Evolutionary conservation across 1,140 invertebrate species (phyloP).

Genomic region (Diabrotica undecimpunctata): DNA sequence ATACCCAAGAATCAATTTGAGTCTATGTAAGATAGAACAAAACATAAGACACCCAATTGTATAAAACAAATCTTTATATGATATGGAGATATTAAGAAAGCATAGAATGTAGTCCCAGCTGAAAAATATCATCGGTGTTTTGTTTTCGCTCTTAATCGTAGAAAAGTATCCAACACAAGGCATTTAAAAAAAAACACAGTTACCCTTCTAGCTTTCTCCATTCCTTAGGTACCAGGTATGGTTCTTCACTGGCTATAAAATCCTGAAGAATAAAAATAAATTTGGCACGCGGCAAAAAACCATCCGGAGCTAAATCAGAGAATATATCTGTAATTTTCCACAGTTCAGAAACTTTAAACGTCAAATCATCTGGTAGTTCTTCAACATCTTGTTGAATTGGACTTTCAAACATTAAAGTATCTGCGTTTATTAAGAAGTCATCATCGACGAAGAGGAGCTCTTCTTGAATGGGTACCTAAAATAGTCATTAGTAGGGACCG

Average conservation of each 20-base stretch:
- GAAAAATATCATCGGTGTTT: too few relatives aligned
- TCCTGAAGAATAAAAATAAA: slow-evolving; percentile 58
- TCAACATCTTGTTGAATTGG: slow-evolving; percentile 23
- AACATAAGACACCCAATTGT: too few relatives aligned
- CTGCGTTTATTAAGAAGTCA: slow-evolving; percentile 31
- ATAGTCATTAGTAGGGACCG: too few relatives aligned
- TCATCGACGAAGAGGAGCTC: slow-evolving; percentile 33
- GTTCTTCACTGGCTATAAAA: slow-evolving; percentile 50
- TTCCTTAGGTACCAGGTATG: slow-evolving; percentile 48
- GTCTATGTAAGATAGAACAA: too few relatives aligned
- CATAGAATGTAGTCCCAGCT: too few relatives aligned
- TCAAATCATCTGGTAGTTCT: slow-evolving; percentile 28
- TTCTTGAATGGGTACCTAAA: slow-evolving; percentile 23
- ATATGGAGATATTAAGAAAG: too few relatives aligned
- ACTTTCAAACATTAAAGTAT: slow-evolving; percentile 26
- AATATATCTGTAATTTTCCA: slow-evolving; percentile 51
- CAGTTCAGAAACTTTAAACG: slow-evolving; percentile 54
- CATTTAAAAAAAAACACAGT: slow-evolving; percentile 1
- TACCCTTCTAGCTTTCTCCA: slow-evolving; percentile 53
- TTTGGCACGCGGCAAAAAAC: slow-evolving; percentile 50
- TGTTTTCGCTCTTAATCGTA: too few relatives aligned
- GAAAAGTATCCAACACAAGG: too few relatives aligned
- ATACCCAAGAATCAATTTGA: too few relatives aligned
- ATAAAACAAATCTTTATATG: too few relatives aligned
- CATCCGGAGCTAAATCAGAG: slow-evolving; percentile 51